Evolutionary conservation across 2,888 invertebrate genomes (phyloP).

Genomic region (Scrobipalpa atriplicella): DNA sequence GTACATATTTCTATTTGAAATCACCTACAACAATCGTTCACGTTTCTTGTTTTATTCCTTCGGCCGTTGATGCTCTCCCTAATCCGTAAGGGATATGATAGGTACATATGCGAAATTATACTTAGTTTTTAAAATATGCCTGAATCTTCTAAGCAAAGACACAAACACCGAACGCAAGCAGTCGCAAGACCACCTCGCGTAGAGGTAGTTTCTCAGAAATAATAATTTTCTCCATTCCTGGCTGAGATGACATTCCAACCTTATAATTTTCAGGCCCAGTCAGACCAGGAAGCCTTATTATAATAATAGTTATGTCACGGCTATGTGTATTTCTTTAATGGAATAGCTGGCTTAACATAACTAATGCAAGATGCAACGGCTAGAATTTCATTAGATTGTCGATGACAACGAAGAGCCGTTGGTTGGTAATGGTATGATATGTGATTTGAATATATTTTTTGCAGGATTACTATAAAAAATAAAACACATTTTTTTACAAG

Average conservation of each 20-base stretch:
- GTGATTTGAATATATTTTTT: too few relatives aligned
- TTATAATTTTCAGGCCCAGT: slow-evolving; percentile 22
- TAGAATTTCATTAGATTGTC: too few relatives aligned
- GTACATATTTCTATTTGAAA: too few relatives aligned
- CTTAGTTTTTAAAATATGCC: not conserved
- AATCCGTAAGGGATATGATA: too few relatives aligned
- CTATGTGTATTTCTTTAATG: slow-evolving; percentile 15
- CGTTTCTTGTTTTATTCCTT: too few relatives aligned
- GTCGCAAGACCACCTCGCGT: not conserved
- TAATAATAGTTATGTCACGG: slow-evolving; percentile 16
- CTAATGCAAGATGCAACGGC: not conserved
- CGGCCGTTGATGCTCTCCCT: too few relatives aligned
- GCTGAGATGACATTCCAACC: slow-evolving; percentile 13
- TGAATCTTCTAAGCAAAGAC: not conserved
- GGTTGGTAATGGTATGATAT: too few relatives aligned
- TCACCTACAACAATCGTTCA: too few relatives aligned
- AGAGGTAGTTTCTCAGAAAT: not conserved
- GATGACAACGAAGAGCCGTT: too few relatives aligned
- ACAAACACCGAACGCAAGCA: not conserved
- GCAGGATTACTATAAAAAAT: too few relatives aligned
- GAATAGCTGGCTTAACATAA: slow-evolving; percentile 3
- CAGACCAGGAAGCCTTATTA: slow-evolving; percentile 17
- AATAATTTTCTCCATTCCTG: slow-evolving; percentile 8
- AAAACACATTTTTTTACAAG: too few relatives aligned
- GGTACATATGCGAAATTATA: not conserved